Conservation (phyloP, 2,888 invertebrate species). For the Carcina quercana region DNA sequence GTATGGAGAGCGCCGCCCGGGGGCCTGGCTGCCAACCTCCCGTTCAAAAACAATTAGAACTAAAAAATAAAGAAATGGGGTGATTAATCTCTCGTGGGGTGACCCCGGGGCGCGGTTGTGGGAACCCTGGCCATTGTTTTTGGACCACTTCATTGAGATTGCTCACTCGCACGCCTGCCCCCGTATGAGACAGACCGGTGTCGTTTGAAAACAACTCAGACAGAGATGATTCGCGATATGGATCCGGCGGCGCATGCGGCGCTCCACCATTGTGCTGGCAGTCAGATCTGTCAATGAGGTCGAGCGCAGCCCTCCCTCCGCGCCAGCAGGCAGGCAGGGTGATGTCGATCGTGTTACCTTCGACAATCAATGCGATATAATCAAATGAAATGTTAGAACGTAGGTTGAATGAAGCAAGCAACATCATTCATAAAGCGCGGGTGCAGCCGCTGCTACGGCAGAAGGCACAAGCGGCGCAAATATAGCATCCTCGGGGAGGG, state of each 20-base stretch:
- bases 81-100: conserved; percentile 25
- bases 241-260: conserved; percentile 12
- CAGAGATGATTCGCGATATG: conserved; percentile 28
- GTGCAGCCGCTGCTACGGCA: no score
- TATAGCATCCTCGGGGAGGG: no score
- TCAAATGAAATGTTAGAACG: no score
- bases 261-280: conserved; percentile 13
- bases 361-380: no score
- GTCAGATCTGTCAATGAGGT: no score
- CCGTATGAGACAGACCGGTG: conserved; percentile 24
- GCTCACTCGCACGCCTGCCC: conserved; percentile 33
- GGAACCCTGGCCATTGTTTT: conserved; percentile 54
- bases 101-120: conserved; percentile 54
- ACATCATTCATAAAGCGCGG: no score
- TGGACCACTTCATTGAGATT: conserved; percentile 34
- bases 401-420: no score
- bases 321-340: no score
- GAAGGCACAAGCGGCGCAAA: no score
- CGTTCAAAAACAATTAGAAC: conserved; percentile 62
- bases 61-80: conserved; percentile 35
- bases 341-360: no score
- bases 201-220: conserved; percentile 24
- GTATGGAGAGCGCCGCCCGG: conserved; percentile 39
- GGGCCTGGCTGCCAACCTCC: conserved; percentile 52
- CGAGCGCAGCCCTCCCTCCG: no score